Base-by-base conservation (phyloP, 2,888 invertebrate genomes). In the Ferdinandea cuprea region DNA sequence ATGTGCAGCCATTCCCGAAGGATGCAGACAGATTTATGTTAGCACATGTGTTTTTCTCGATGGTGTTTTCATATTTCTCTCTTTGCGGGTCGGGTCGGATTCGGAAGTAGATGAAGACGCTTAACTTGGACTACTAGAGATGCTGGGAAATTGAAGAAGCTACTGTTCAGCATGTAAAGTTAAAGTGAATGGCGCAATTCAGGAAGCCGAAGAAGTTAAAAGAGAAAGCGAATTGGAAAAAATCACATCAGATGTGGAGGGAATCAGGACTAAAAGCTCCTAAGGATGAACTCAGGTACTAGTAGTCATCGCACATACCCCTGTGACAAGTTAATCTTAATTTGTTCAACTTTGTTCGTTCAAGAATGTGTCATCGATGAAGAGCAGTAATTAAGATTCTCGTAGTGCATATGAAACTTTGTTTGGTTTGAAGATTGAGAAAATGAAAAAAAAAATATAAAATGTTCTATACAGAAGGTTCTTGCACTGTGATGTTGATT, bases 1-100 rank as follows among this genome's bases (percentile, higher is more conserved):
- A 81, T 77, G 71, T 81, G 81, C 81, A 59, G 81, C 37, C 40
- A 59, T 54, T 81, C 77, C 71, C 81, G 56, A 72, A 66, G 72
- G 81, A 81, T 77, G 81, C 71, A 81, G 81, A 77, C 81, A 81
- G 81, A 81, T 81, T 81, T 81, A 81, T 81, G 77, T 81, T 72
- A 77, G 50, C 71, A 72, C 66, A 77, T 71, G 69, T 76, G 58
- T 63, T 80, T 54, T 61, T 35, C 28, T 56, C 44, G n/a, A 54
- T 15, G n/a, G 42, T 46, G 28, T 48, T 71, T 59, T 58, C 32
- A 19, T 15, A 30, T 42, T 17, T 28, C 30, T 37, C 65, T 11
- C 15, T 13, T 2, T 52, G 30, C 52, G n/a, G 56, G n/a, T 28
- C 25, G 25, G 5, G 25, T 25, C 5, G 25, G n/a, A n/a, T n/a